Base-by-base conservation (phyloP, 2,113 vertebrate genomes). In the Periophthalmus modestus region DNA sequence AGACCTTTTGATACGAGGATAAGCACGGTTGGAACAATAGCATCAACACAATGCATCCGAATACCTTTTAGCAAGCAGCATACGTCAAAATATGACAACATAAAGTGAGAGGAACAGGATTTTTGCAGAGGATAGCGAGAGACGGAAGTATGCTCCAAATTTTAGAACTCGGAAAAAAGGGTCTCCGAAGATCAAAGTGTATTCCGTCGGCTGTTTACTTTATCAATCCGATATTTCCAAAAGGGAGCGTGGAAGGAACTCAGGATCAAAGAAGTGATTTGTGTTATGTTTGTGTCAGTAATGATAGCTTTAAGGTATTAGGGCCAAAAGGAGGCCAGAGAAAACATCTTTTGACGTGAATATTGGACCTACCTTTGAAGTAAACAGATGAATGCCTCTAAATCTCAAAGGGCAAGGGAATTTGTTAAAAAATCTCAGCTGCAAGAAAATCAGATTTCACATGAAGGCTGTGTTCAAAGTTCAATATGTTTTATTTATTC, bases 181-280 rank as follows among this genome's bases (percentile, higher is more conserved):
- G 23, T 61, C 28, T 59, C 43, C 48, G 52, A 58, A 78, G 77
- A 87, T 82, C 72, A 82, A 80, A 80, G 68, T 75, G 65, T 16
- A 73, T 50, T 50, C 54, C 74, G 63, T 18, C 71, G 61, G 67
- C 70, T 68, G 57, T 66, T 77, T 77, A 71, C 76, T 76, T 65
- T 70, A 78, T 79, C 46, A 55, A 36, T 69, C 69, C 73, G 68
- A 48, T 73, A 63, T 73, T 83, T 83, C 72, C 65, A 72, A 55
- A 19, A 55, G 62, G 24, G 72, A 74, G 55, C 1, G 55, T 57
- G 18, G 19, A 70, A 66, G 36, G 46, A 72, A 75, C n/a, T 63
- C 34, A 68, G 39, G 74, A 84, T 87, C 77, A 87, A 82, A 82
- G 82, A 43, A 73, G 16, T 66, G 48, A 47, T 62, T 68, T 71